phyloP scores from a whole-genome alignment of 2,797 vertebrate genomes.

The Crenuchus spilurus region DNA sequence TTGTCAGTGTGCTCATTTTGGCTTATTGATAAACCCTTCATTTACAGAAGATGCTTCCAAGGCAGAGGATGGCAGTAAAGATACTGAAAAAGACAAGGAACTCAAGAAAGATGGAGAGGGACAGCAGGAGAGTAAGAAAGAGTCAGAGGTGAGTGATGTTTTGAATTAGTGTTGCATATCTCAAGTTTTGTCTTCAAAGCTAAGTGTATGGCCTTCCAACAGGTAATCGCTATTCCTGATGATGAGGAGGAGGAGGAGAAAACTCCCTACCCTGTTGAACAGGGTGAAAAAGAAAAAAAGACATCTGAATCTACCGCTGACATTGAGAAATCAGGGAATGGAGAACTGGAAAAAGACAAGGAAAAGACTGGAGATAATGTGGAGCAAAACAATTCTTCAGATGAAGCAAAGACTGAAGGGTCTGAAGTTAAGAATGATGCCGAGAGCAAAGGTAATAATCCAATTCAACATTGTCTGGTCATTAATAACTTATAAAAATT shows the following conservation, averaged over 20 bases:
- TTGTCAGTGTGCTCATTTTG: no score
- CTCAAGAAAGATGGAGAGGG: constrained; percentile 68
- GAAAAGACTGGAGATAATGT: constrained; percentile 56
- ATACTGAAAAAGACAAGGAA: constrained; percentile 69
- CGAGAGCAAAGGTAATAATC: constrained; percentile 71
- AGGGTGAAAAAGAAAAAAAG: constrained; percentile 60
- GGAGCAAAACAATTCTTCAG: constrained; percentile 62
- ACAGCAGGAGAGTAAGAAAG: constrained; percentile 68
- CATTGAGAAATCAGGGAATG: constrained; percentile 66
- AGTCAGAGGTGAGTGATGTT: constrained; percentile 64
- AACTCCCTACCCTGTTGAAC: constrained; percentile 52
- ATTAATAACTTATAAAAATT: no score
- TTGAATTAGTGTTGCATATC: neutral
- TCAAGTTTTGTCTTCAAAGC: neutral
- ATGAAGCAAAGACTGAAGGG: constrained; percentile 63
- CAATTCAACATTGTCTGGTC: no score
- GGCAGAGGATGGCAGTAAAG: constrained; percentile 69
- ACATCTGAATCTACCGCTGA: constrained; percentile 68
- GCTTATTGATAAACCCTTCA: neutral
- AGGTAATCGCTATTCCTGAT: constrained; percentile 79
- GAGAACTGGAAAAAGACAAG: constrained; percentile 47
- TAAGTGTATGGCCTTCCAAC: neutral
- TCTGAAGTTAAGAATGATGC: constrained; percentile 71
- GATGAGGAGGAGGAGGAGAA: constrained; percentile 75
- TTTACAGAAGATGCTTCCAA: constrained; percentile 69